Evolutionary conservation across 2,797 vertebrate genomes (phyloP), one percentile per base, ranked within the genome.

Genomic region (Eulemur albifrons): DNA sequence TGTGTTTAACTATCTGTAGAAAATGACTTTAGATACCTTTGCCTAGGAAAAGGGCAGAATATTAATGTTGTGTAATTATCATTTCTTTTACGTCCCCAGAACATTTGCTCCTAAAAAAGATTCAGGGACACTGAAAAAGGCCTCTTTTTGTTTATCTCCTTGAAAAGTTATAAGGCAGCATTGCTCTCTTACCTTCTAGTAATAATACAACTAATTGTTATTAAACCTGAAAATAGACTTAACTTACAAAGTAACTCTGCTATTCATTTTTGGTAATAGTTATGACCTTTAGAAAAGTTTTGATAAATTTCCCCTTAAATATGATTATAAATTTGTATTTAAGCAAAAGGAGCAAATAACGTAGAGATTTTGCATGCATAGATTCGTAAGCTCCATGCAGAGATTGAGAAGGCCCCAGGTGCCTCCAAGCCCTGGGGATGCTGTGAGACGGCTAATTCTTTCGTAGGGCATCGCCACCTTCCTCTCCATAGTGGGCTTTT

Each of bases 21-120:
- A 96, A 96, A 84, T 90, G 65, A 83, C 79, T 81, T 83, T 38
- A 87, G 75, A 45, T 90, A 59, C n/a, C 43, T 92, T 27, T 92
- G 59, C 82, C 65, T 54, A 89, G 57, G 81, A 89, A 96, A 97
- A 97, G 94, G 93, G 70, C 89, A 96, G 61, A 67, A 45, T 65
- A 54, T 91, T 81, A 93, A 91, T 81, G 18, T 48, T 87, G 43
- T 87, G 18, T 94, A 86, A 90, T 95, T 93, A 89, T 50, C 32
- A 67, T 95, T 80, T 90, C 27, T 32, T 95, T 96, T 92, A 21
- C 84, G 13, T 93, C n/a, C 70, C 35, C 32, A 95, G 83, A 89
- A 61, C 23, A 72, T 91, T 61, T 54, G 50, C 93, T 61, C 50
- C 76, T n/a, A 2, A 84, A 87, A 76, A 88, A 76, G 32, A 69